Conservation (phyloP, 2,113 vertebrate genomes). For the Loxodonta africana region DNA sequence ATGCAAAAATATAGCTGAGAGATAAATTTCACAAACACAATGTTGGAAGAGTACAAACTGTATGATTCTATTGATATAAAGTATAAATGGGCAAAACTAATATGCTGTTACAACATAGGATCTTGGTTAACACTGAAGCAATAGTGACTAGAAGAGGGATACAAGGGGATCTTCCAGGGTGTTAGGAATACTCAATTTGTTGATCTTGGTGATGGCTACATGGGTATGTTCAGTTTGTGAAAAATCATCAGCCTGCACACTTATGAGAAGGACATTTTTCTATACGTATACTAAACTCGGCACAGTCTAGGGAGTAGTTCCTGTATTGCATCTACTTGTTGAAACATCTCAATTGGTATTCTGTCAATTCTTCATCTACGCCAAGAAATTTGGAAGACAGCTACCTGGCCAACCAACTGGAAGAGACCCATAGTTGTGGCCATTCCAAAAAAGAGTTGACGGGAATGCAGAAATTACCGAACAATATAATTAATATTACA, state of each 20-base stretch:
- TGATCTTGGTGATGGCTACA: neutral
- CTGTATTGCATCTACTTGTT: no score
- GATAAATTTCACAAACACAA: constrained; percentile 43
- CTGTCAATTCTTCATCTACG: no score
- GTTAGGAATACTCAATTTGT: neutral
- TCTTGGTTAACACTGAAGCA: neutral
- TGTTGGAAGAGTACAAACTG: constrained; percentile 21
- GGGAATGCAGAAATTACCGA: no score
- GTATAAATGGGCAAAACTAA: constrained; percentile 28
- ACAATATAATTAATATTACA: no score
- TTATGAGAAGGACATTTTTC: neutral
- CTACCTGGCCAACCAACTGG: no score
- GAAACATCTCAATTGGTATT: no score
- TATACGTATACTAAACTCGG: neutral
- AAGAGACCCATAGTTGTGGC: no score
- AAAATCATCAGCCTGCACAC: neutral
- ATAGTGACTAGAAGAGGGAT: neutral
- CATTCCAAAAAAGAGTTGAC: no score
- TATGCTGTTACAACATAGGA: neutral
- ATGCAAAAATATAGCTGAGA: neutral
- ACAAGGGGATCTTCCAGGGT: neutral
- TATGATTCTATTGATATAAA: constrained; percentile 19
- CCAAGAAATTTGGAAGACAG: no score
- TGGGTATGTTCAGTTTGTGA: neutral
- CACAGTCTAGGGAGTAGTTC: no score